Percentiles rank a stretch among this genome's conserved stretches.
phyloP scores from a whole-genome alignment of 2,888 invertebrate species.

The Sericinus montela region DNA sequence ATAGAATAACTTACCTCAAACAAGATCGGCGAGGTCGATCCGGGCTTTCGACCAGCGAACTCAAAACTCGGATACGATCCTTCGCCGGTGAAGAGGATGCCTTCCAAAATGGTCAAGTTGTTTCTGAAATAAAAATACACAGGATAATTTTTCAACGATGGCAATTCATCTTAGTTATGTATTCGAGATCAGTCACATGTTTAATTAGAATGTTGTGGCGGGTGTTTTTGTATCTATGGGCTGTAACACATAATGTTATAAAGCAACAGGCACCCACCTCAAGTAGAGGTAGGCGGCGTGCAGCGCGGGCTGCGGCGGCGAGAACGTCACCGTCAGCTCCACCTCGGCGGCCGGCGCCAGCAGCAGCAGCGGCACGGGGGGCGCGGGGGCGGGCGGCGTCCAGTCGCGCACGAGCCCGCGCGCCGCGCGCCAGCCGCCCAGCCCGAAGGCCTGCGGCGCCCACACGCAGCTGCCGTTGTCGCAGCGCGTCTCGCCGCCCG shows the following conservation, averaged over 20 bases:
- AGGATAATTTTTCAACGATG: no score
- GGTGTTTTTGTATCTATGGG: no score
- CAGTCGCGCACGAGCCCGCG: constrained; percentile 16
- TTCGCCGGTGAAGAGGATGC: constrained; percentile 88
- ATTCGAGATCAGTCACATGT: no score
- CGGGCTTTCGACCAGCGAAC: constrained; percentile 92
- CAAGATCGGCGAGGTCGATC: constrained; percentile 84
- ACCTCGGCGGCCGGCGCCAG: constrained; percentile 79
- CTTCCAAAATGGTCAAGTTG: constrained; percentile 95
- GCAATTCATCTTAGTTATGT: no score
- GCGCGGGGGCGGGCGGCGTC: constrained; percentile 13
- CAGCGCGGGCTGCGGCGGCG: constrained; percentile 41
- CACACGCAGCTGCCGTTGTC: constrained; percentile 24
- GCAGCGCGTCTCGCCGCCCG: constrained; percentile 26
- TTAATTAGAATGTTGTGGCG: no score
- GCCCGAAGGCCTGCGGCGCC: constrained; percentile 35
- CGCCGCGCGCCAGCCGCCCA: constrained; percentile 39
- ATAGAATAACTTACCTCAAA: constrained; percentile 81
- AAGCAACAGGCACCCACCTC: constrained; percentile 37
- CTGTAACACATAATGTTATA: no score
- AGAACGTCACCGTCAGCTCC: constrained; percentile 55
- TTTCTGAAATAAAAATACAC: constrained; percentile 82
- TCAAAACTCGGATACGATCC: constrained; percentile 93
- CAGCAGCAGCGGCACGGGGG: constrained; percentile 44
- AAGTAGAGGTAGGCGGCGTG: constrained; percentile 75